Conservation (phyloP, 2,113 vertebrate species). For the Centrocercus urophasianus region DNA sequence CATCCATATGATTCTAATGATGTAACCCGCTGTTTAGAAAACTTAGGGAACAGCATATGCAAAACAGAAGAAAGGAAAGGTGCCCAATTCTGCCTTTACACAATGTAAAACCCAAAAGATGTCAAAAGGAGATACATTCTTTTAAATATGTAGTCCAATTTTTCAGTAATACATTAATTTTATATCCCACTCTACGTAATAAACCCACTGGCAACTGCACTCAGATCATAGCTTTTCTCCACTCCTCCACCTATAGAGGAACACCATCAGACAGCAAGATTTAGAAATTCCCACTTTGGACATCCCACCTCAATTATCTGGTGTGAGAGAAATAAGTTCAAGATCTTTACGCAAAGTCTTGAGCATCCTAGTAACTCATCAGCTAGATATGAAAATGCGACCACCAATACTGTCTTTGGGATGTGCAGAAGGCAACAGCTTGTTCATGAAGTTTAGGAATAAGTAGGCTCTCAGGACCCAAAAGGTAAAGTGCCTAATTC, state of each 20-base stretch:
- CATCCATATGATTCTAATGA: background rate
- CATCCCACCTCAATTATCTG: background rate
- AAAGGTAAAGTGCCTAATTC: background rate
- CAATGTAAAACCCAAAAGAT: background rate
- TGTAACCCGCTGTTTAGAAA: background rate
- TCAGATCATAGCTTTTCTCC: background rate
- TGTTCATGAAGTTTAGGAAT: background rate
- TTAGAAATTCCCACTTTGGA: background rate
- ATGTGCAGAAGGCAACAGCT: background rate
- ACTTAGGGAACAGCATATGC: background rate
- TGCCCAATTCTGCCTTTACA: background rate
- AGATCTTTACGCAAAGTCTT: background rate
- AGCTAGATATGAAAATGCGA: background rate
- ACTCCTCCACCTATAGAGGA: background rate
- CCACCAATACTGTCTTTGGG: background rate
- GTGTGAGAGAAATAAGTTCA: background rate
- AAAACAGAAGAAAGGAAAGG: background rate
- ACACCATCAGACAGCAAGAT: background rate
- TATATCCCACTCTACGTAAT: background rate
- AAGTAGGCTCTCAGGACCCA: background rate
- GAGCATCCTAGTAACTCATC: background rate
- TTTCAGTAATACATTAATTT: background rate
- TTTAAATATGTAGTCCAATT: background rate
- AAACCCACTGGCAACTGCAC: background rate
- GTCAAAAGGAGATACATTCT: background rate